These are phyloP conservation scores for Sus scrofa DNA, from an alignment of 2,113 vertebrate species.

Conservation along the genomic window T2T-Sscrofa CM000822.6:6546501-6547000, in stretches of 20 bases:
- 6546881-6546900: not conserved
- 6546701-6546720: not conserved
- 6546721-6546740: not conserved
- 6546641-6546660: not conserved
- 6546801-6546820: not conserved
- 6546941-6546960: not conserved
- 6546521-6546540: not conserved
- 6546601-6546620: not conserved
- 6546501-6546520: not conserved
- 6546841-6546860: not conserved
- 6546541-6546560: not conserved
- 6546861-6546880: not conserved
- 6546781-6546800: not conserved
- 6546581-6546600: not conserved
- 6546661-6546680: not conserved
- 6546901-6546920: not conserved
- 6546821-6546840: not conserved
- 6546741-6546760: not conserved
- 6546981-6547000: not conserved
- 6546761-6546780: not conserved
- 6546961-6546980: too few relatives aligned
- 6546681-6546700: fast-evolving
- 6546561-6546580: not conserved
- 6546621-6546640: not conserved
- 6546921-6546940: fast-evolving